phyloP scores from a whole-genome alignment of 2,113 vertebrate genomes.

The Corythoichthys intestinalis region DNA sequence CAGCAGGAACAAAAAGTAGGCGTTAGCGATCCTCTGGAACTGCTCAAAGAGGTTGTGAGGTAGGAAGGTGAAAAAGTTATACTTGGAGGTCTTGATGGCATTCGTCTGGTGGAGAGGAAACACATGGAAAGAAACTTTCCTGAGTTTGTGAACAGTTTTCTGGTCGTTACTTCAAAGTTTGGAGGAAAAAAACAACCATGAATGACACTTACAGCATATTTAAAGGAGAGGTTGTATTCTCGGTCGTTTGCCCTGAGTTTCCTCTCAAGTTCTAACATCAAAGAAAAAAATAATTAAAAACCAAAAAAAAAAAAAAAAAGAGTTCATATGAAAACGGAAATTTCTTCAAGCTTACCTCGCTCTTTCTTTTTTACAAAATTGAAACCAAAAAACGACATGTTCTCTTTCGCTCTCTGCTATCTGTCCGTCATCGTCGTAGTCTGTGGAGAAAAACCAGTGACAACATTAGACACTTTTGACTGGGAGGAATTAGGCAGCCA shows the following conservation, averaged over 20 bases:
- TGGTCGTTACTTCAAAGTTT: no score
- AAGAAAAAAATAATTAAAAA: slow-evolving; percentile 7
- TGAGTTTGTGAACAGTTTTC: no score
- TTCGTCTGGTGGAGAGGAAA: slow-evolving; percentile 75
- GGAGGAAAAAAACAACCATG: neutral
- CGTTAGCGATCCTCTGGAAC: slow-evolving; percentile 93
- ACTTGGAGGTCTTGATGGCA: slow-evolving; percentile 91
- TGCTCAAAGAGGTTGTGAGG: slow-evolving; percentile 95
- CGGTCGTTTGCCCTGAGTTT: slow-evolving; percentile 85
- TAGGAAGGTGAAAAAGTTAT: slow-evolving; percentile 87
- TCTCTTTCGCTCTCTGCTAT: slow-evolving; percentile 55
- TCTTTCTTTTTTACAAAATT: slow-evolving; percentile 74
- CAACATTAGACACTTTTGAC: no score
- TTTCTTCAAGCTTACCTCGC: slow-evolving; percentile 61
- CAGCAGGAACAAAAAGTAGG: slow-evolving; percentile 92
- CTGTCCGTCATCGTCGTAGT: slow-evolving; percentile 64
- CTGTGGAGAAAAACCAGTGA: neutral
- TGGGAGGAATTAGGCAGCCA: no score
- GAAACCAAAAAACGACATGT: slow-evolving; percentile 80
- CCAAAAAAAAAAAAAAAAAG: neutral
- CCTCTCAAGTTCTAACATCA: slow-evolving; percentile 78
- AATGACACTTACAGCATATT: slow-evolving; percentile 82
- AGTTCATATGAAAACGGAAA: neutral
- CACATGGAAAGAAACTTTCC: no score
- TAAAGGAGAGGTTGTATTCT: slow-evolving; percentile 81